A percentile compares a stretch with the other conserved stretches of the same genome.
These are phyloP conservation scores for Cyclopterus lumpus DNA, from an alignment of 2,797 vertebrate species.

Conservation along the genomic window DNA sequence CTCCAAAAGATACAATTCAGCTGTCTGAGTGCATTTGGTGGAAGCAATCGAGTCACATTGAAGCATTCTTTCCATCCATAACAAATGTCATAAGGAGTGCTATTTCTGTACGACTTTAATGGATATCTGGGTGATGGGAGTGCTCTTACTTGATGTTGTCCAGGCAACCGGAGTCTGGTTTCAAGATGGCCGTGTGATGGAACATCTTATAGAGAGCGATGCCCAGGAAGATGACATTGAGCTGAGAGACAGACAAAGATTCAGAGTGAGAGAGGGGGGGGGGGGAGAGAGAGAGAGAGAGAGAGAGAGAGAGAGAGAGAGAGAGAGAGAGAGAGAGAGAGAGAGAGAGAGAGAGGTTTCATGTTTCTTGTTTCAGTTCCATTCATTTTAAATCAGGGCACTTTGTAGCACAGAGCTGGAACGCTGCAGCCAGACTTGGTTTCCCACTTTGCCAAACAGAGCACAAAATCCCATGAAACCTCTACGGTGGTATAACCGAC, in stretches of 20 bases:
- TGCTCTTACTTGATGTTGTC: slow-evolving; percentile 99
- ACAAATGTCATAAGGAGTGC: slow-evolving; percentile 29
- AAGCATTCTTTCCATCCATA: slow-evolving; percentile 44
- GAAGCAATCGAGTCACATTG: slow-evolving; percentile 1
- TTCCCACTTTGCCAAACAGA: slow-evolving; percentile 81
- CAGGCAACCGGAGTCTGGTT: slow-evolving; percentile 97
- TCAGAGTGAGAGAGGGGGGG: slow-evolving; percentile 31
- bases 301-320: slow-evolving; percentile 36
- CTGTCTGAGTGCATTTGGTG: slow-evolving; percentile 4
- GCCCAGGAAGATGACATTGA: slow-evolving; percentile 98
- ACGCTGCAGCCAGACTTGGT: slow-evolving; percentile 42
- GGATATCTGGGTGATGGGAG: slow-evolving; percentile 53
- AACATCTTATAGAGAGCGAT: slow-evolving; percentile 99
- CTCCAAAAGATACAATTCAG: background rate
- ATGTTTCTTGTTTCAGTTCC: slow-evolving; percentile 45
- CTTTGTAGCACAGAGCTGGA: slow-evolving; percentile 64
- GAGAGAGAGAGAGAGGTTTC: slow-evolving; percentile 7
- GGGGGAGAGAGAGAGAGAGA: slow-evolving; percentile 10
- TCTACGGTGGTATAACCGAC: slow-evolving; percentile 34
- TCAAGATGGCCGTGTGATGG: slow-evolving; percentile 98
- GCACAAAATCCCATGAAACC: slow-evolving; percentile 72
- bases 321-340: background rate
- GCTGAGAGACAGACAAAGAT: slow-evolving; percentile 77
- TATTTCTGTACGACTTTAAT: slow-evolving; percentile 65
- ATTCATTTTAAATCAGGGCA: slow-evolving; percentile 76